phyloP scores from a whole-genome alignment of 1,140 invertebrate species.

The Doryteuthis pealeii region DNA sequence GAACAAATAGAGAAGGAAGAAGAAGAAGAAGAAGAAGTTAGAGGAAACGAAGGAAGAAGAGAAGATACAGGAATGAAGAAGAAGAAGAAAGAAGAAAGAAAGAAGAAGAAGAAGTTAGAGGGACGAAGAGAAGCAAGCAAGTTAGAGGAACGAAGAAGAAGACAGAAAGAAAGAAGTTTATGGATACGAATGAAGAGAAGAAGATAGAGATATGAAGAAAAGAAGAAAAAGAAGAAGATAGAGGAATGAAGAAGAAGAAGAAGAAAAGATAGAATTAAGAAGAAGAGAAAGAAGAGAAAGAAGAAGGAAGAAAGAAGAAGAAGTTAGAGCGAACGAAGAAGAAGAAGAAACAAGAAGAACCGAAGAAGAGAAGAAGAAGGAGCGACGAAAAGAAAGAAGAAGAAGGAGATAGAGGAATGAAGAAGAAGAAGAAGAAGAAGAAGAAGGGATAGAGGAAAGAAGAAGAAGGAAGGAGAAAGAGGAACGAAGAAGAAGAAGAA shows the following conservation, averaged over 20 bases:
- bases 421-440: background rate
- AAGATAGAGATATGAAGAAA: background rate
- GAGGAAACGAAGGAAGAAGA: slow-evolving; percentile 67
- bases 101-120: background rate
- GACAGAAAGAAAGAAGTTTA: background rate
- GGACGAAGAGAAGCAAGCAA: background rate
- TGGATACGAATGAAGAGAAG: background rate
- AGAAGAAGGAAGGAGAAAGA: too few relatives aligned
- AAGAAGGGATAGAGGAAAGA: background rate
- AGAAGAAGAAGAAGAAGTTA: slow-evolving; percentile 70
- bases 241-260: background rate
- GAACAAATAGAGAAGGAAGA: slow-evolving; percentile 70
- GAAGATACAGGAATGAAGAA: slow-evolving; percentile 17
- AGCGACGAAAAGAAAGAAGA: background rate
- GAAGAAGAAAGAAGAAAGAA: slow-evolving; percentile 1
- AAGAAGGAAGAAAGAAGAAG: too few relatives aligned
- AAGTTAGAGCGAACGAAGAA: too few relatives aligned
- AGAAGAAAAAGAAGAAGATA: background rate
- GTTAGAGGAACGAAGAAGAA: background rate
- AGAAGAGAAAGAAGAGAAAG: background rate
- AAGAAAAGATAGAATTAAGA: background rate
- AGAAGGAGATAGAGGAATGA: background rate
- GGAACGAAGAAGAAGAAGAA: too few relatives aligned
- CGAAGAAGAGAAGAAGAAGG: background rate
- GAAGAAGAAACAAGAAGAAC: background rate